Evolutionary conservation across 2,113 vertebrate species (phyloP), one percentile per base, ranked within the genome.

Genomic region (Maccullochella peelii): DNA sequence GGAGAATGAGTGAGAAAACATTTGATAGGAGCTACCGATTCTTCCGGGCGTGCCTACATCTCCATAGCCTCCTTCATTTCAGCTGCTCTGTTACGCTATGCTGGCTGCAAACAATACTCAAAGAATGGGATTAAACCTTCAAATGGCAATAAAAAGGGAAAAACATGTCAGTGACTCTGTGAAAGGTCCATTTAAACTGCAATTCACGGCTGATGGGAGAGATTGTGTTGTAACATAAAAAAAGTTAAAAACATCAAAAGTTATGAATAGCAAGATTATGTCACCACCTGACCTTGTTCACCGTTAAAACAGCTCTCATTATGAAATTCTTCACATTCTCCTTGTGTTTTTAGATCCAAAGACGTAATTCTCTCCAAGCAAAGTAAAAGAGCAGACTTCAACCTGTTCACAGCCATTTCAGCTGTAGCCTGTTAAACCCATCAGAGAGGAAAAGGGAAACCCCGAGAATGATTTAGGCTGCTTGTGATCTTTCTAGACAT

Each of bases 41-140:
- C 27, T 40, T 77, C 59, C 15, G 2, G 66, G 73, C 68, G 54
- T 27, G 44, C 52, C 30, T 67, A 57, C 57, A 84, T 88, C 77
- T 82, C 80, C 65, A 55, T 68, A 72, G 83, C 58, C 30, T 59
- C 59, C 55, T 82, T 85, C 18, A 47, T 44, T 79, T 86, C 79
- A 89, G 72, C 83, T 85, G 61, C 73, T 80, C 54, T 70, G 52
- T 91, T 84, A 91, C 33, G 61, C 79, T 72, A 72, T 58, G 52
- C 77, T 83, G 84, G 25, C 83, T 80, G 57, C 54, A 80, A 82
- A 91, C 84, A 86, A 85, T 63, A 68, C 75, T 79, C 58, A 80
- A 82, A 90, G 77, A 86, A 84, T 15, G 8, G 49, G 76, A 92
- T 94, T 88, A 83, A 92, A 90, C 65, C 59, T 75, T 85, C 58